Conservation (phyloP, 2,113 vertebrate species). For the Crotalus helleri region DNA sequence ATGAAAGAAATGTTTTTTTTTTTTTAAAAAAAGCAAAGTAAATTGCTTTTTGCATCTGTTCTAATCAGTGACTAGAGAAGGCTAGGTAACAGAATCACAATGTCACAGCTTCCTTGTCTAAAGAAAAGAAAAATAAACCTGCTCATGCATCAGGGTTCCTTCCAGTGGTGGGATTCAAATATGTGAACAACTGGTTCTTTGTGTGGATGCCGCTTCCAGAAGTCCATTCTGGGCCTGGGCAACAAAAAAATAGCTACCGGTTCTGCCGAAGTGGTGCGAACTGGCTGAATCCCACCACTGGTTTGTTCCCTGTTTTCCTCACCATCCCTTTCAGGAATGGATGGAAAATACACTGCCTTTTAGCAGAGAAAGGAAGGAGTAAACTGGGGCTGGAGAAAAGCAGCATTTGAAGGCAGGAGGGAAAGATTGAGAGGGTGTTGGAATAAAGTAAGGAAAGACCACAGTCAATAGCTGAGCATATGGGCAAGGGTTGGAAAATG, state of each 20-base stretch:
- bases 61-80: background rate
- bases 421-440: background rate
- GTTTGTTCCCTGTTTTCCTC: background rate
- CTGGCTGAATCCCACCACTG: too few relatives aligned
- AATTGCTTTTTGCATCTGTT: background rate
- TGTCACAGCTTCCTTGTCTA: background rate
- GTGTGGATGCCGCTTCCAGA: too few relatives aligned
- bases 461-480: background rate
- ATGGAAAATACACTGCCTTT: background rate
- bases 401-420: background rate
- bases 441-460: background rate
- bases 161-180: background rate
- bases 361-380: background rate
- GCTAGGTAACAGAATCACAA: background rate
- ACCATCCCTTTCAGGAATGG: background rate
- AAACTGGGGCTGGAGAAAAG: background rate
- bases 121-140: background rate
- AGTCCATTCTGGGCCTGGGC: too few relatives aligned
- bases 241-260: too few relatives aligned
- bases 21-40: background rate
- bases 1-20: background rate
- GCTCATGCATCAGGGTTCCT: background rate
- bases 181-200: too few relatives aligned
- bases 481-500: background rate
- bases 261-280: too few relatives aligned